These are phyloP conservation scores for Bellardia pandia DNA, from an alignment of 2,888 invertebrate genomes.

Conservation along the genomic window DNA sequence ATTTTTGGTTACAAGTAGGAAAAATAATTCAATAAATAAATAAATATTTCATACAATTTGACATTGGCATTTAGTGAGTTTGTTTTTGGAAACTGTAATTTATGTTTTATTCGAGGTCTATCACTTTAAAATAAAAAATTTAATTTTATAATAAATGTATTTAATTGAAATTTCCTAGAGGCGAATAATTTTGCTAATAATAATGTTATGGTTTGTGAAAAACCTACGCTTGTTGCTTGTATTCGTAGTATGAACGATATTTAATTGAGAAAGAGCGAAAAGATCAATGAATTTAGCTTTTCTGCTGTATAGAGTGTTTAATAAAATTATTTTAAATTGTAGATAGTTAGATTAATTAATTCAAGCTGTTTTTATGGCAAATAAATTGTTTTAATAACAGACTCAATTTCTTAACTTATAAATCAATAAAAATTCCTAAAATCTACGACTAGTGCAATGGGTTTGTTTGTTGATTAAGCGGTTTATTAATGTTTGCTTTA, in stretches of 20 bases:
- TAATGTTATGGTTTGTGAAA: not conserved
- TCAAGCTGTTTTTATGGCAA: slow-evolving; percentile 43
- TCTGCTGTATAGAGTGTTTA: slow-evolving; percentile 2
- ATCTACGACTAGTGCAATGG: not conserved
- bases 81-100: slow-evolving; percentile 54
- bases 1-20: slow-evolving; percentile 40
- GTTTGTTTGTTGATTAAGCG: not conserved
- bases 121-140: slow-evolving; percentile 15
- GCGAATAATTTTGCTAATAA: not conserved
- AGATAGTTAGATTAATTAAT: slow-evolving; percentile 29
- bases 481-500: not conserved
- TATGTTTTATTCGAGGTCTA: slow-evolving; percentile 28
- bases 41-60: slow-evolving; percentile 42
- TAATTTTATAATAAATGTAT: slow-evolving; percentile 9
- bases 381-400: slow-evolving; percentile 34
- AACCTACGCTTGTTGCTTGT: slow-evolving; percentile 56
- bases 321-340: slow-evolving; percentile 25
- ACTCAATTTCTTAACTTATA: slow-evolving; percentile 15
- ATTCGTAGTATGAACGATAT: slow-evolving; percentile 7
- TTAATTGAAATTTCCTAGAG: slow-evolving; percentile 63
- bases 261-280: slow-evolving; percentile 26
- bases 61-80: slow-evolving; percentile 57
- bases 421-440: slow-evolving; percentile 28
- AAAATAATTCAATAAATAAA: slow-evolving; percentile 40
- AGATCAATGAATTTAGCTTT: slow-evolving; percentile 52